A percentile compares a stretch with the other conserved stretches of the same genome.
Evolutionary conservation across 2,113 vertebrate species (phyloP).

Genomic region (Sylvia atricapilla): DNA sequence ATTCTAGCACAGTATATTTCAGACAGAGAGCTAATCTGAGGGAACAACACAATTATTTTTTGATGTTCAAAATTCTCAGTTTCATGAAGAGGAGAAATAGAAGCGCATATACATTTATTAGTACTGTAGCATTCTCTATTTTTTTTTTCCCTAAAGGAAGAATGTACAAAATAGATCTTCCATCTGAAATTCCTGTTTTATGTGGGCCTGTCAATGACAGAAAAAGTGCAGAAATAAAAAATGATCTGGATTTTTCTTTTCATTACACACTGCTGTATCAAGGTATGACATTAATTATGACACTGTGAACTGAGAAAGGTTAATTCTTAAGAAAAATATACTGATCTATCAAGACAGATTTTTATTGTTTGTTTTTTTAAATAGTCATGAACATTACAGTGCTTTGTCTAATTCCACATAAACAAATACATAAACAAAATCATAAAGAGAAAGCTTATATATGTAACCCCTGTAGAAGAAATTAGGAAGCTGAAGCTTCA

Average conservation of each 20-base stretch:
- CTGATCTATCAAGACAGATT: not conserved
- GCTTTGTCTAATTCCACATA: not conserved
- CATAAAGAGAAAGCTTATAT: not conserved
- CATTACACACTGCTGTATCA: not conserved
- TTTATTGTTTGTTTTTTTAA: not conserved
- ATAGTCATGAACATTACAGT: fast-evolving
- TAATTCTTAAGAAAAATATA: not conserved
- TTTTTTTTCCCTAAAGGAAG: not conserved
- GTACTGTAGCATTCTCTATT: constrained; percentile 4
- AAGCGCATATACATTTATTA: constrained; percentile 56
- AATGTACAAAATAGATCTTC: not conserved
- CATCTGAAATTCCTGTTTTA: not conserved
- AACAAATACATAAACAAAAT: not conserved
- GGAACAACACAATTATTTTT: constrained; percentile 71
- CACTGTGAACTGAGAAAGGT: not conserved
- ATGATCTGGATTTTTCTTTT: not conserved
- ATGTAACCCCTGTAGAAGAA: not conserved
- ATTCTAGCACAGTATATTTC: constrained; percentile 75
- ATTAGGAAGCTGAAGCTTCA: not conserved
- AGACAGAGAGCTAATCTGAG: constrained; percentile 71
- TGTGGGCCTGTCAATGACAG: not conserved
- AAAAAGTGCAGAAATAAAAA: constrained; percentile 21
- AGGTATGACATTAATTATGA: not conserved
- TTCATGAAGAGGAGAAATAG: constrained; percentile 30
- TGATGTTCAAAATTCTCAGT: constrained; percentile 57